Conservation (phyloP, 2,888 invertebrate genomes). For the Coelopa pilipes region DNA sequence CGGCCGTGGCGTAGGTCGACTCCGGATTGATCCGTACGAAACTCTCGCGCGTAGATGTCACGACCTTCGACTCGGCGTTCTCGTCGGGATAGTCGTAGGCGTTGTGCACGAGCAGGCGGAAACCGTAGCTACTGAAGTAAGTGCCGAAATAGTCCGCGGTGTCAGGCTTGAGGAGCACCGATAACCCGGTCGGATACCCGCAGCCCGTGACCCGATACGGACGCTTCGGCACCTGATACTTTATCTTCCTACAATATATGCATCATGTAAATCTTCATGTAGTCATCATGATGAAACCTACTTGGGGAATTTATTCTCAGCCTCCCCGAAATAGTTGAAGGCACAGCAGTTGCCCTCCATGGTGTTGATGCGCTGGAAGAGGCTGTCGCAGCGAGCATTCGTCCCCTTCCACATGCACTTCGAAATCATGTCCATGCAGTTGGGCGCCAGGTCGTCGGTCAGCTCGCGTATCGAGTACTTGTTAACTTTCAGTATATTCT, state of each 20-base stretch:
- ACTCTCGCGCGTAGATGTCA: conserved; percentile 71
- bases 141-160: conserved; percentile 74
- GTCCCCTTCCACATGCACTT: conserved; percentile 74
- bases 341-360: conserved; percentile 73
- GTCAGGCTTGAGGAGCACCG: conserved; percentile 70
- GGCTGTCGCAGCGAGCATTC: conserved; percentile 69
- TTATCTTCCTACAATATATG: conserved; percentile 56
- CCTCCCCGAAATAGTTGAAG: conserved; percentile 73
- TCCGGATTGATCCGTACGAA: conserved; percentile 74
- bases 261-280: background rate
- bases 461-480: conserved; percentile 55
- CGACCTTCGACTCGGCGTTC: conserved; percentile 72
- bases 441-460: conserved; percentile 66
- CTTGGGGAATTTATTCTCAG: conserved; percentile 59
- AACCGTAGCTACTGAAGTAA: conserved; percentile 72
- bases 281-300: conserved; percentile 42
- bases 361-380: conserved; percentile 70
- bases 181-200: conserved; percentile 76
- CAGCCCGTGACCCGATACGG: conserved; percentile 75
- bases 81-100: conserved; percentile 74
- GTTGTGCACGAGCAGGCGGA: conserved; percentile 74
- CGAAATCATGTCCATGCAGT: conserved; percentile 70
- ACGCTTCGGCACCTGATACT: conserved; percentile 62
- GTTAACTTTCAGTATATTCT: conserved; percentile 55
- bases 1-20: conserved; percentile 72